Percentiles rank a stretch among this genome's conserved stretches.
phyloP scores from a whole-genome alignment of 2,888 invertebrate genomes.

The Spilarctia lutea region DNA sequence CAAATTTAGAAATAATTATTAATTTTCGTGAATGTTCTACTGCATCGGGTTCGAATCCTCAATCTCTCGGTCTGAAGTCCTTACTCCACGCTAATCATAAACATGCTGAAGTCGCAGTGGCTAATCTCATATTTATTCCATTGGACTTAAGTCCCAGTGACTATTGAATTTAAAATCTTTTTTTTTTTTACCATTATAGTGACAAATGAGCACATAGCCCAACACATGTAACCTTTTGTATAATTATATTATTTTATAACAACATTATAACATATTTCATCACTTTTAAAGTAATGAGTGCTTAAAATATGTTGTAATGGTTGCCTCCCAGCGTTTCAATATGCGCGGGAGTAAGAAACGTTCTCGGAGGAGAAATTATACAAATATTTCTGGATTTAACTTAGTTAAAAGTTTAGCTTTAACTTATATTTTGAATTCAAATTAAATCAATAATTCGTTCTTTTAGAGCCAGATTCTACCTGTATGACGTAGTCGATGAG shows the following conservation, averaged over 20 bases:
- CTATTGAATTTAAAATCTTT: neutral
- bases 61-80: neutral
- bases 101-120: neutral
- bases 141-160: neutral
- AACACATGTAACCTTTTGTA: slow-evolving; percentile 14
- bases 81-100: neutral
- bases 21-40: neutral
- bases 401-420: neutral
- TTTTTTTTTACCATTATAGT: neutral
- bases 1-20: neutral
- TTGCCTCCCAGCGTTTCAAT: slow-evolving; percentile 26
- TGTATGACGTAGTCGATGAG: neutral
- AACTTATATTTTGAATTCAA: neutral
- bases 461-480: neutral
- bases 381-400: neutral
- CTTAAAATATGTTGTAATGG: slow-evolving; percentile 29
- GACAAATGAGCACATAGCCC: slow-evolving; percentile 15
- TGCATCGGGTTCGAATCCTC: neutral
- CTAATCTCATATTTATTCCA: neutral
- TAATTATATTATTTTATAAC: slow-evolving; percentile 8
- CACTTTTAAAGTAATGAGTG: neutral
- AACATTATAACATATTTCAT: slow-evolving; percentile 18
- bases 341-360: slow-evolving; percentile 41
- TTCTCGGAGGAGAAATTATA: slow-evolving; percentile 49
- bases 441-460: neutral